Percentiles rank a stretch among this genome's conserved stretches.
phyloP scores from a whole-genome alignment of 2,113 vertebrate species.

The Saguinus imperator region DNA sequence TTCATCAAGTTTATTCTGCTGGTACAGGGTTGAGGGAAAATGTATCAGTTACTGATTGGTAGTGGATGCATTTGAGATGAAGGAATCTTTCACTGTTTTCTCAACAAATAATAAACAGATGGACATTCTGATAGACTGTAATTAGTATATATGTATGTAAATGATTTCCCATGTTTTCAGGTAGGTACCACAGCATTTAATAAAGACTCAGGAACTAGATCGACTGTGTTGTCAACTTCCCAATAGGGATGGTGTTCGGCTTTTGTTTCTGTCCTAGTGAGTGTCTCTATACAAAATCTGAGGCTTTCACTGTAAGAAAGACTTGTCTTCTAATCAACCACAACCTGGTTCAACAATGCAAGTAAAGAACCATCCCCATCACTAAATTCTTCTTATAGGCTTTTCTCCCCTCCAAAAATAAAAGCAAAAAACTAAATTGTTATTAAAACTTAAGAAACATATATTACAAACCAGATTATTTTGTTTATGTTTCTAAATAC shows the following conservation, averaged over 20 bases:
- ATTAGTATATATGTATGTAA: not conserved
- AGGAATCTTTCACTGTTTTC: not conserved
- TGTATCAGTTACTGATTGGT: not conserved
- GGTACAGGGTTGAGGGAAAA: not conserved
- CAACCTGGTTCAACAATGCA: not conserved
- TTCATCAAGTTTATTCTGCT: not conserved
- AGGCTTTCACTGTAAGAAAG: not conserved
- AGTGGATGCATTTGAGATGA: not conserved
- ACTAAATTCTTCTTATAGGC: not conserved
- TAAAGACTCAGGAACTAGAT: not conserved
- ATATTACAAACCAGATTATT: not conserved
- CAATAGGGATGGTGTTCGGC: not conserved
- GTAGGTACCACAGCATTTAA: not conserved
- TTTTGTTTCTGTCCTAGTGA: not conserved
- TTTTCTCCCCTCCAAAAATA: not conserved
- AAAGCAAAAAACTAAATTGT: not conserved
- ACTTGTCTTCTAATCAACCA: not conserved
- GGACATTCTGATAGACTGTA: not conserved
- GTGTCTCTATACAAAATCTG: not conserved
- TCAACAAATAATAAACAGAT: not conserved
- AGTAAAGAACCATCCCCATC: not conserved
- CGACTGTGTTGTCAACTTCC: not conserved
- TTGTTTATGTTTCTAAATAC: too few relatives aligned
- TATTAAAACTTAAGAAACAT: not conserved
- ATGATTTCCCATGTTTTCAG: not conserved